phyloP scores from a whole-genome alignment of 2,888 invertebrate genomes.

The Agonopterix subpropinquella region DNA sequence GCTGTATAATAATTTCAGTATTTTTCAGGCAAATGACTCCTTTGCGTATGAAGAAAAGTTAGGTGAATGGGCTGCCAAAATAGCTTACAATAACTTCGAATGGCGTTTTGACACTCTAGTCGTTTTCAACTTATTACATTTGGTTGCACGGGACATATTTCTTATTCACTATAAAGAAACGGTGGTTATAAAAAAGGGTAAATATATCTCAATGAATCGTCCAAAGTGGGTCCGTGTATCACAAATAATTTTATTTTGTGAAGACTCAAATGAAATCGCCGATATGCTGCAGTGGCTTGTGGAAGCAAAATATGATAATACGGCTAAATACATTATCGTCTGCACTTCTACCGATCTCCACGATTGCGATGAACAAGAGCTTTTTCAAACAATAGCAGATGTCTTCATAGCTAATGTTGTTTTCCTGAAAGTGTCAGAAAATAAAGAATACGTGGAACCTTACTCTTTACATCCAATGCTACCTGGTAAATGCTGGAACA shows the following conservation, averaged over 20 bases:
- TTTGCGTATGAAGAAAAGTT: conserved; percentile 14
- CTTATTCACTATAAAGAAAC: conserved; percentile 30
- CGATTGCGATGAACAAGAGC: conserved; percentile 30
- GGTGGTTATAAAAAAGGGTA: conserved; percentile 29
- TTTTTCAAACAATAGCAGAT: conserved; percentile 28
- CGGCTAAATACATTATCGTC: conserved; percentile 37
- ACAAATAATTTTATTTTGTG: conserved; percentile 40
- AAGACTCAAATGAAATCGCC: conserved; percentile 27
- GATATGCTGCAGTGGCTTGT: conserved; percentile 28
- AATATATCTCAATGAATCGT: conserved; percentile 16
- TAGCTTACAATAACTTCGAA: conserved; percentile 45
- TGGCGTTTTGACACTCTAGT: conserved; percentile 43
- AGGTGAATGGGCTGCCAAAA: conserved; percentile 37
- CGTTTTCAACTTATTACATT: conserved; percentile 27
- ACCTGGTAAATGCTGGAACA: conserved; percentile 31
- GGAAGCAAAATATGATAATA: conserved; percentile 30
- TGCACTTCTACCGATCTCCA: conserved; percentile 23
- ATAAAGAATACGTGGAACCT: conserved; percentile 12
- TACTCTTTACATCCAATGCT: conserved; percentile 30
- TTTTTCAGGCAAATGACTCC: not conserved
- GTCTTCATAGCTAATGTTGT: conserved; percentile 32
- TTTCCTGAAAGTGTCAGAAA: conserved; percentile 23
- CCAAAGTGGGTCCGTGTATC: conserved; percentile 12
- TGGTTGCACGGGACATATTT: conserved; percentile 31
- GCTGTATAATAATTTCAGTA: not conserved